Evolutionary conservation across 2,797 vertebrate species (phyloP), one percentile per base, ranked within the genome.

Genomic region (Myripristis jacobus): DNA sequence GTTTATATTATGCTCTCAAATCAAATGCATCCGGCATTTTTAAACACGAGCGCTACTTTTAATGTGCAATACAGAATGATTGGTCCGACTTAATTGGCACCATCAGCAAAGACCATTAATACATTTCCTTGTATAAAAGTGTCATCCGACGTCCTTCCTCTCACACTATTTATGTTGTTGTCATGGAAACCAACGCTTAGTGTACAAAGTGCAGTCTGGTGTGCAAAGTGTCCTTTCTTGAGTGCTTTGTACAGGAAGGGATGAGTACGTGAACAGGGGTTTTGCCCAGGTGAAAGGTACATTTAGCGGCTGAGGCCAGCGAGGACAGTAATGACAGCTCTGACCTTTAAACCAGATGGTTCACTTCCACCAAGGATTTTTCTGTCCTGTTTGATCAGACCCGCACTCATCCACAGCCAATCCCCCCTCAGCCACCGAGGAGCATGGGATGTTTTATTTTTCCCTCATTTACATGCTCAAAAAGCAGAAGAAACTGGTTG

Each of bases 121-220:
- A 6, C n/a, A 18, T 68, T 38, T 64, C 16, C 41, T 0, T 55
- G 4, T 18, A 24, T 38, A 27, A 56, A 56, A 56, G 15, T 18
- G 16, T 46, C 29, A 9, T 44, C 29, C 3, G 6, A 27, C 70
- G 2, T 59, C 31, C 55, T 76, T 82, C 70, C 34, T 73, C 48
- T 63, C 22, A 8, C 24, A 2, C 60, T 21, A 56, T 76, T 85
- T 43, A 58, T 80, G 84, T 67, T 87, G 88, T 92, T 85, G 86
- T 62, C 77, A 79, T 92, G 86, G 90, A 86, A 89, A 87, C 79
- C 75, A 79, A 81, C 81, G 76, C 81, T 78, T 76, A 53, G 81
- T 89, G 81, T 86, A 76, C 87, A 2, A n/a, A 87, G 85, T 69
- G 75, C 82, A 87, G 80, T 85, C 75, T 87, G 85, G 85, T 92